Evolutionary conservation across 92 coral and sea anemone genomes (phyloP), one percentile per base, ranked within the genome.

Genomic region (Phymanthus crucifer): DNA sequence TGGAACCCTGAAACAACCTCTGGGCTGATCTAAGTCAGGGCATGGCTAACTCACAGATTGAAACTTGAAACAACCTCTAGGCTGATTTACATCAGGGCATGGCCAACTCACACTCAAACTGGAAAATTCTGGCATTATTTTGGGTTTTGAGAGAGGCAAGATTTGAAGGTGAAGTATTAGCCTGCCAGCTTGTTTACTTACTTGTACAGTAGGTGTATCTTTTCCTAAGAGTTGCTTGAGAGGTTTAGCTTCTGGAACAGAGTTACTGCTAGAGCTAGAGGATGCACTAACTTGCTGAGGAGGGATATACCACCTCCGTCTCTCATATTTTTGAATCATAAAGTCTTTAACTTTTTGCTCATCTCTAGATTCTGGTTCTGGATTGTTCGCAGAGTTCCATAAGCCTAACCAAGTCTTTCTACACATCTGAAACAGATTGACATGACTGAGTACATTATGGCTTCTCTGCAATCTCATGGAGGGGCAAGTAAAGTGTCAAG

Each of bases 301-400:
- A 1, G 99, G 94, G 33, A 96, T 89, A 77, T 96, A 96, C 99
- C 99, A 96, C 64, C 98, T 76, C 83, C 95, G 91, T 35, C 99
- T 74, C 45, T 96, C 99, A 83, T 96, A 96, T 70, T 96, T 96
- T 78, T 93, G 98, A 58, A 90, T 94, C 98, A 96, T 96, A 80
- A 93, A 96, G 68, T 96, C 99, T 85, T 96, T 96, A 26, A 93
- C 89, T 83, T 93, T 96, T 37, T 90, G 97, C 68, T 96, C 99
- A 81, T 96, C 99, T 73, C 90, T 85, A 17, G 99, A 93, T 65
- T 96, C 99, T 43, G 99, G 99, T 91, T 93, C 98, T 45, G 99
- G 89, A 69, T 91, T 88, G 78, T 84, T 87, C 32, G 92, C 77
- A 34, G 98, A 93, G 79, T 93, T 96, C 99, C 99, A 96, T 79